phyloP scores from a whole-genome alignment of 1,140 invertebrate genomes.

The Saccostrea cuccullata region DNA sequence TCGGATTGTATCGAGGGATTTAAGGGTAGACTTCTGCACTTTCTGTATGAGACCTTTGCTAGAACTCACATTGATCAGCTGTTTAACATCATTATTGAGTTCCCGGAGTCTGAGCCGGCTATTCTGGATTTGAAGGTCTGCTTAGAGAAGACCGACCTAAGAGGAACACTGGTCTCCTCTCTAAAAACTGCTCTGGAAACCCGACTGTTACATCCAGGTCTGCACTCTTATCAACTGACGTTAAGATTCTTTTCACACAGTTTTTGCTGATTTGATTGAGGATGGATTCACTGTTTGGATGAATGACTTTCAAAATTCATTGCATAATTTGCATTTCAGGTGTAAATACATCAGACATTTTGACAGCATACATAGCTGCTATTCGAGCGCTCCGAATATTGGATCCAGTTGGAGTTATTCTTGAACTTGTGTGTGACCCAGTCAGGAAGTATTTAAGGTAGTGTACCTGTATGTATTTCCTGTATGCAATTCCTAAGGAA shows the following conservation, averaged over 20 bases:
- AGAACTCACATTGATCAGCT: constrained; percentile 92
- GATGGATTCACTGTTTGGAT: too few relatives aligned
- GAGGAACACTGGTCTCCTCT: constrained; percentile 86
- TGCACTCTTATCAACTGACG: not conserved
- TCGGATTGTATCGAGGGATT: constrained; percentile 78
- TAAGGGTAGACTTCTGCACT: constrained; percentile 84
- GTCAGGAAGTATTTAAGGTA: constrained; percentile 85
- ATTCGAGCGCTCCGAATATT: constrained; percentile 94
- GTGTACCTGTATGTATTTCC: too few relatives aligned
- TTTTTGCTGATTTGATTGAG: not conserved
- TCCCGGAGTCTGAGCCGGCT: constrained; percentile 95
- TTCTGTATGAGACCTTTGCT: constrained; percentile 93
- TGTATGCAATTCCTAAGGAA: too few relatives aligned
- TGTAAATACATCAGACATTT: constrained; percentile 96
- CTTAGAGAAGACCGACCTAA: constrained; percentile 89
- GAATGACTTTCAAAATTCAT: not conserved
- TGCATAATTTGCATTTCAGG: constrained; percentile 79
- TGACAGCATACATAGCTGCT: constrained; percentile 97
- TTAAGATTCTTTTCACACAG: too few relatives aligned
- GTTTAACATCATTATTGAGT: constrained; percentile 97
- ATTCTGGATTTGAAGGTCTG: constrained; percentile 93
- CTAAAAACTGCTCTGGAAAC: constrained; percentile 85
- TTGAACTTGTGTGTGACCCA: constrained; percentile 96
- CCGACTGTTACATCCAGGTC: constrained; percentile 78
- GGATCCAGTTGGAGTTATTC: constrained; percentile 94